Conservation (phyloP, 2,888 invertebrate species). For the Laspeyria flexula region DNA sequence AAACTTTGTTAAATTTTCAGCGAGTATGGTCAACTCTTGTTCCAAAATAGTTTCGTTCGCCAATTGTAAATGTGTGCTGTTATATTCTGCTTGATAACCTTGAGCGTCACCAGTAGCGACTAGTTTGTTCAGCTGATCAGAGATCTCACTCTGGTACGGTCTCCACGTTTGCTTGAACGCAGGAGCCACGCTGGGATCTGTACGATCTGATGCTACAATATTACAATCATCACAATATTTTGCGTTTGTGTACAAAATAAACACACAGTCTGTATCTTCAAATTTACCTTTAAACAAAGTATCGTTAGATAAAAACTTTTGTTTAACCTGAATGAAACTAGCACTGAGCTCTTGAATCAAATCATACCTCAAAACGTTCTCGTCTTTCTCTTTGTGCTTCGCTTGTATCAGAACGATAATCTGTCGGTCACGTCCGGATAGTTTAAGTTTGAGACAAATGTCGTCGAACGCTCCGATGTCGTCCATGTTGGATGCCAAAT, state of each 20-base stretch:
- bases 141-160: not conserved
- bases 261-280: conserved; percentile 23
- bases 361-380: conserved; percentile 6
- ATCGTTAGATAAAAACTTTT: conserved; percentile 11
- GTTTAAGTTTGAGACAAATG: conserved; percentile 28
- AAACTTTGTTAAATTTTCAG: conserved; percentile 11
- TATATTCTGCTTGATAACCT: conserved; percentile 10
- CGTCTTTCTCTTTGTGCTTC: conserved; percentile 30
- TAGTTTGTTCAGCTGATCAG: conserved; percentile 8
- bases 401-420: conserved; percentile 31
- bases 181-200: not conserved
- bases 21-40: conserved; percentile 18
- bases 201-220: not conserved
- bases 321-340: conserved; percentile 16
- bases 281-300: conserved; percentile 15
- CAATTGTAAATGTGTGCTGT: conserved; percentile 9
- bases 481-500: conserved; percentile 32
- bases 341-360: conserved; percentile 23
- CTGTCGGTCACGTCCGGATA: conserved; percentile 11
- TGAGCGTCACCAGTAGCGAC: conserved; percentile 22
- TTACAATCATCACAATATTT: conserved; percentile 11
- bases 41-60: conserved; percentile 7
- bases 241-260: conserved; percentile 35
- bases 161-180: not conserved
- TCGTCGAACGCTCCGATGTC: conserved; percentile 37